Conservation (phyloP, 2,888 invertebrate genomes). For the Drosophila paranaensis region DNA sequence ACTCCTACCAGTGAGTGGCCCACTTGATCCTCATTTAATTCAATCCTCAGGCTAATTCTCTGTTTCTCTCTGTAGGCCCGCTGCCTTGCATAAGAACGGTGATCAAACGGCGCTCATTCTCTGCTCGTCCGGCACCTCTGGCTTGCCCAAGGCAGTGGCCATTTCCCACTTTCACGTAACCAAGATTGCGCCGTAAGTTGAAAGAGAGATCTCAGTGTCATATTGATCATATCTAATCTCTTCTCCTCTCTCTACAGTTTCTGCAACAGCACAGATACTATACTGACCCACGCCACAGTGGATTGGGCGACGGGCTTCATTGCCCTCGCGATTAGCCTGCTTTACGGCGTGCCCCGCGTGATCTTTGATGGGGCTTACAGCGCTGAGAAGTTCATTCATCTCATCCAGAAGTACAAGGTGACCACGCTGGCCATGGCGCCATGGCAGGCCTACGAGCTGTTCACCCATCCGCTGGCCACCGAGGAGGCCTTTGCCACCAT, state of each 20-base stretch:
- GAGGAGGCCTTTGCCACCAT: conserved; percentile 36
- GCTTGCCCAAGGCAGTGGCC: conserved; percentile 68
- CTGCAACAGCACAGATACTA: conserved; percentile 40
- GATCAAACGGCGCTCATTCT: conserved; percentile 63
- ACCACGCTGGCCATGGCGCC: conserved; percentile 51
- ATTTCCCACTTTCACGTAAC: conserved; percentile 51
- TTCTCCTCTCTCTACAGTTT: conserved; percentile 20
- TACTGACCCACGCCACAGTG: conserved; percentile 61
- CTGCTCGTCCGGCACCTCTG: conserved; percentile 75
- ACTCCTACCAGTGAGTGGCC: conserved; percentile 39
- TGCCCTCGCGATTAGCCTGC: conserved; percentile 24
- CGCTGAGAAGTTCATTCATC: conserved; percentile 43
- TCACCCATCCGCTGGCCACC: conserved; percentile 47
- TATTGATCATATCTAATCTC: too few relatives aligned
- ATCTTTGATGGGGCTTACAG: conserved; percentile 56
- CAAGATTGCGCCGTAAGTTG: conserved; percentile 39
- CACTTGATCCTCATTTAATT: too few relatives aligned
- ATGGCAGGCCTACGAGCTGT: conserved; percentile 54
- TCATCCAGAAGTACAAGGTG: conserved; percentile 59
- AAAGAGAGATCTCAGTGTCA: rapidly evolving
- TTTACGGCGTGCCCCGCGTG: conserved; percentile 48
- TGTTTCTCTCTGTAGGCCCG: conserved; percentile 37
- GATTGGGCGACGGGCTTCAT: conserved; percentile 74
- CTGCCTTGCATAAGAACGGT: conserved; percentile 19
- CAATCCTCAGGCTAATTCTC: not conserved